Percentiles rank a stretch among this genome's conserved stretches.
phyloP scores from a whole-genome alignment of 2,113 vertebrate species.

The Chaetorhynchus papuensis region DNA sequence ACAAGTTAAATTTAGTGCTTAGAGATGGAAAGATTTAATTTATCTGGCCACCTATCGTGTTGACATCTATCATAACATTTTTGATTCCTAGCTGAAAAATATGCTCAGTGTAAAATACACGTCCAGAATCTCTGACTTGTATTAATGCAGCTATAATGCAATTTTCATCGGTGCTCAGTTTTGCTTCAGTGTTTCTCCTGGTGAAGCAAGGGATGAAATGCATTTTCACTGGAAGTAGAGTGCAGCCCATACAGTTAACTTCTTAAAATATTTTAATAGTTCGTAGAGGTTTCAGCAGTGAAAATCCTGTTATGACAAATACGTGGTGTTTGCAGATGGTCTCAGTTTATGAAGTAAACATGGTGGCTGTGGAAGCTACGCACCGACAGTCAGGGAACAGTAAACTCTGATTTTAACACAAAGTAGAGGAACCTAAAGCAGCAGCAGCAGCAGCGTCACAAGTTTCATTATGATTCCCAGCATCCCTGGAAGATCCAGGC shows the following conservation, averaged over 20 bases:
- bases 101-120: background rate
- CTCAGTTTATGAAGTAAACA: background rate
- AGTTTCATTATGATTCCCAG: background rate
- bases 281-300: background rate
- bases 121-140: background rate
- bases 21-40: background rate
- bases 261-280: background rate
- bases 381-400: background rate
- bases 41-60: background rate
- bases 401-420: background rate
- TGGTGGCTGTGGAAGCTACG: background rate
- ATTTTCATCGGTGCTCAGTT: background rate
- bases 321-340: background rate
- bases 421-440: background rate
- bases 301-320: background rate
- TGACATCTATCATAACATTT: background rate
- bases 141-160: background rate
- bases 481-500: background rate
- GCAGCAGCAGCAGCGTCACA: background rate
- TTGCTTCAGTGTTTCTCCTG: background rate
- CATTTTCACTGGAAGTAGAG: background rate
- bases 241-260: background rate
- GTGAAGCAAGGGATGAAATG: background rate
- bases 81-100: background rate
- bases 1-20: background rate